Evolutionary conservation across 1,140 invertebrate genomes (phyloP).

Genomic region (Magallana ariakensis): DNA sequence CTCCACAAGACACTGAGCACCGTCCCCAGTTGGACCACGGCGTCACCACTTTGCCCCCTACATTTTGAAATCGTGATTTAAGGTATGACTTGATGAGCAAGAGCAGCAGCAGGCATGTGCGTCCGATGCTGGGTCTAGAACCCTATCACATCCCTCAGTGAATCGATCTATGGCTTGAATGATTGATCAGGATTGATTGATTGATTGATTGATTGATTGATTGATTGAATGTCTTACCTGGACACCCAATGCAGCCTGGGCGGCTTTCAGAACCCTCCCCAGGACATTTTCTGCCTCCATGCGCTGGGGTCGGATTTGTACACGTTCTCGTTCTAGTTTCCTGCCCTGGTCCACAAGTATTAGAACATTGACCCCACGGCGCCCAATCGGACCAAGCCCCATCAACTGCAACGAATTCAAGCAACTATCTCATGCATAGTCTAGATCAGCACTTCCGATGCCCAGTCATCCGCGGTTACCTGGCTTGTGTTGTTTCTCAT

Average conservation of each 20-base stretch:
- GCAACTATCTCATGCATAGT: too few relatives aligned
- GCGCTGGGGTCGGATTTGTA: not conserved
- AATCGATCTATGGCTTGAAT: too few relatives aligned
- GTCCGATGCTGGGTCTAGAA: too few relatives aligned
- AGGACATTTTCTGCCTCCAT: not conserved
- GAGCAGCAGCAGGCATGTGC: too few relatives aligned
- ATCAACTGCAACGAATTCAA: not conserved
- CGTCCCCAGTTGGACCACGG: not conserved
- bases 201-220: too few relatives aligned
- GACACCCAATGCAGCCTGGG: conserved; percentile 5
- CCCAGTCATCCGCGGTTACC: too few relatives aligned
- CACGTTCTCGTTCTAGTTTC: not conserved
- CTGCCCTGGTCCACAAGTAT: not conserved
- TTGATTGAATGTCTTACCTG: not conserved
- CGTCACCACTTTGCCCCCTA: not conserved
- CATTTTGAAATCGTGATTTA: not conserved
- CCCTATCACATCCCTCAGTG: too few relatives aligned
- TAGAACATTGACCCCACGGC: not conserved
- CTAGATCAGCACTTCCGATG: too few relatives aligned
- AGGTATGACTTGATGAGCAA: too few relatives aligned
- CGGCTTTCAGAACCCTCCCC: not conserved
- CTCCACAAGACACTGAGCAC: conserved; percentile 8
- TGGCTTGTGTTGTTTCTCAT: too few relatives aligned
- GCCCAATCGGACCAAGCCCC: not conserved
- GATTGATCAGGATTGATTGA: too few relatives aligned